Base-by-base conservation (phyloP, 2,797 vertebrate species). In the Schizopygopsis malacanthus region DNA sequence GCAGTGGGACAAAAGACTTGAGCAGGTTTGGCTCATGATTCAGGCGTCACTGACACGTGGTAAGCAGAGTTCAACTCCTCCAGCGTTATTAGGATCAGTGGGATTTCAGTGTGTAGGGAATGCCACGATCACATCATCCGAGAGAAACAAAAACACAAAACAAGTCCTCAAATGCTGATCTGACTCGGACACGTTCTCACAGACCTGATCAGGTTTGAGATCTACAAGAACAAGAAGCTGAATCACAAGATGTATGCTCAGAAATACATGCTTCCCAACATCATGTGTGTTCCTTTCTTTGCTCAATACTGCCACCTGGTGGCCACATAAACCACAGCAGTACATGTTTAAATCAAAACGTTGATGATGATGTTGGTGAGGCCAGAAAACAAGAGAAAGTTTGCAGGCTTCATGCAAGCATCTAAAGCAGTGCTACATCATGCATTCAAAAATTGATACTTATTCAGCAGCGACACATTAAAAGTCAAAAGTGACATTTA, bases 11-110 rank as follows among this genome's bases (percentile, higher is more conserved):
- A 85, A 83, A 89, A 82, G 89, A 89, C 89, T 85, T 7, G n/a
- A 85, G 76, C 87, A 77, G 67, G 69, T 84, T 81, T 78, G 47
- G 82, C 80, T 56, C 83, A 56, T 87, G 85, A 88, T 90, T 91
- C 89, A 90, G 88, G 87, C 89, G 77, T 86, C 88, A 87, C 75
- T 91, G 91, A 90, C 91, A 92, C 88, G 86, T 91, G 85, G 81
- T 37, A 88, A 88, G 89, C 84, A 87, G 56, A 87, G 81, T 28
- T 90, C 90, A 81, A 87, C 83, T 85, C 87, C 61, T 78, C 56
- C n/a, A 63, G 75, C 87, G 86, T 87, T 82, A 88, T 92, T 88
- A 86, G 87, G 88, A 88, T 85, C 59, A 67, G 88, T 89, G 87
- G 83, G 79, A 89, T 83, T 70, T 87, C 87, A 88, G 72, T 82